Evolutionary conservation across 1,140 invertebrate species (phyloP), one percentile per base, ranked within the genome.

Genomic region (Propsilocerus akamusi): DNA sequence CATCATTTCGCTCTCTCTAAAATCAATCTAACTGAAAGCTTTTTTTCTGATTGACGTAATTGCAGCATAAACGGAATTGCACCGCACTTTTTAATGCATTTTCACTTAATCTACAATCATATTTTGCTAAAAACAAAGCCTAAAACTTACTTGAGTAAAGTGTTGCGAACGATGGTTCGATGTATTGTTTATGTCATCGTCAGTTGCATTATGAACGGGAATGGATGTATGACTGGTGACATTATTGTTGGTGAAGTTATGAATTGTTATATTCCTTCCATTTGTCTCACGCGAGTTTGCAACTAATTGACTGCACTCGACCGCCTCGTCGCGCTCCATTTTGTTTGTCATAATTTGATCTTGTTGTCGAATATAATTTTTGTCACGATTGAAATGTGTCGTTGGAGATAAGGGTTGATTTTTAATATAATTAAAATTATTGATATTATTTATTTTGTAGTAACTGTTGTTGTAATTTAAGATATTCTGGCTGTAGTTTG

Each of bases 391-490:
- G 22, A 14, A 20, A 41, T 41, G 22, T 41, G 34, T 41, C 22
- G 34, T 20, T 20, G 12, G 14, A 7, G 34, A 3, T 41, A 20
- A 20, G 14, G 34, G 22, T 20, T 41, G 34, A 17, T 14, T 17
- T 41, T 41, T 41, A 1, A 41, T 41, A 20, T 41, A 41, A 41
- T 41, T 41, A 20, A 20, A 41, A 41, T 41, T 41, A 41, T 41
- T 41, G 12, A 41, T 41, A 41, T 41, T 41, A 17, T 41, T 41
- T 8, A 41, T 41, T 41, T 41, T 41, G 17, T 41, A 41, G 22
- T 41, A 41, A 20, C 34, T 41, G 34, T 41, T 41, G 34, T 41
- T 41, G 22, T 41, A 41, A 41, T 41, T 41, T 41, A 41, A 41
- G 22, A 41, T 41, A 41, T 41, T 41, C 11, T 41, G 34, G 22